Base-by-base conservation (phyloP, 2,888 invertebrate genomes). In the Eulithis prunata region DNA sequence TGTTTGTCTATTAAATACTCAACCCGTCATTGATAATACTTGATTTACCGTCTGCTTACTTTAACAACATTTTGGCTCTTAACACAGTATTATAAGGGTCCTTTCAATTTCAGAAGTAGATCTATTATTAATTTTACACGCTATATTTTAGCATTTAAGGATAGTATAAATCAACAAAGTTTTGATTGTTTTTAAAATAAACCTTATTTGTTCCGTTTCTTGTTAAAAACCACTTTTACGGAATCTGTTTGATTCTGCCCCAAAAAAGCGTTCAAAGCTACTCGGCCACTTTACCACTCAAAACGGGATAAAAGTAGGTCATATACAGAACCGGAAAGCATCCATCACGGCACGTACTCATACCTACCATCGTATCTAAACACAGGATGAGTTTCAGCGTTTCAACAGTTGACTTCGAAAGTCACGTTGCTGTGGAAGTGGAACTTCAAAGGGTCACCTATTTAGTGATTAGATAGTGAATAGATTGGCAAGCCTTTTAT, bases 341-440 rank as follows among this genome's bases (percentile, higher is more conserved):
- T 65, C 62, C 62, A 65, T 68, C 60, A 60, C 55, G 65, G 52
- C 65, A 67, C 67, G 63, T 32, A 32, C 21, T 21, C 21, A 21
- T 21, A 21, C 21, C 21, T 61, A 66, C 38, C 36, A 36, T 55
- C 55, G 65, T 61, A 69, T 66, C 66, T 62, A 58, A 67, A 64
- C 52, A 64, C 59, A 57, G 60, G 66, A 66, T 60, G 64, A 64
- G 57, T 64, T 63, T 65, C 65, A 60, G 62, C 55, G 55, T 64
- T 62, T 64, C 64, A 60, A 62, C 53, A 66, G 67, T 68, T 46
- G 51, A 54, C 61, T 62, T 64, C 57, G 45, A 52, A 57, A 71
- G 69, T 69, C 69, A 71, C 69, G 71, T 65, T 62, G 52, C 52
- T 64, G 52, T 55, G n/a, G 32, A 53, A 53, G 57, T 58, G 52